These are phyloP conservation scores for Ormyrus pomaceus DNA, from an alignment of 2,888 invertebrate species.

Conservation along the genomic window DNA sequence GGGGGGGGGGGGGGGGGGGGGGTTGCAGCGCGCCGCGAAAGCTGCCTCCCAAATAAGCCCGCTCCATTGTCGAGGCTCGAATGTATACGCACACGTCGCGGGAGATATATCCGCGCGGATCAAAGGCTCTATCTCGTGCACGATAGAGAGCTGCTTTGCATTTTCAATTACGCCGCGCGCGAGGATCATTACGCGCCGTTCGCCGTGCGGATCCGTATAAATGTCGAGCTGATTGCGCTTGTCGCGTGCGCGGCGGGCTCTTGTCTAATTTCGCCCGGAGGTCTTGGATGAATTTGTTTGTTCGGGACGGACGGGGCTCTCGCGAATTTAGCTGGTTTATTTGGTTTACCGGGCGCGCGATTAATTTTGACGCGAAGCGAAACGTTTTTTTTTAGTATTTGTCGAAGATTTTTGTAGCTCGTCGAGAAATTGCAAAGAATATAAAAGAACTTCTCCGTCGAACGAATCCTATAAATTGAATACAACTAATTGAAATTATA, in stretches of 20 bases:
- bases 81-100: background rate
- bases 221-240: slow-evolving; percentile 27
- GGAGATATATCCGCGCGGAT: slow-evolving; percentile 35
- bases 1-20: background rate
- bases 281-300: no score
- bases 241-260: background rate
- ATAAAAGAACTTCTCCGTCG: background rate
- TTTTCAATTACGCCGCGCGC: slow-evolving; percentile 62
- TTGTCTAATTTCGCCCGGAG: no score
- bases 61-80: slow-evolving; percentile 18
- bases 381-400: background rate
- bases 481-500: background rate
- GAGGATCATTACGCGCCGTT: slow-evolving; percentile 38
- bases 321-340: no score
- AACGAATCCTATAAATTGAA: no score
- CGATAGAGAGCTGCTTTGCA: slow-evolving; percentile 57
- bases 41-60: slow-evolving; percentile 27
- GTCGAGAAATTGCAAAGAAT: background rate
- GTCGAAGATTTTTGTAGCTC: background rate
- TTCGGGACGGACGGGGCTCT: no score
- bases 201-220: background rate
- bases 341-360: no score
- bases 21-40: background rate
- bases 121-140: slow-evolving; percentile 27
- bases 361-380: no score